Percentiles rank a stretch among this genome's conserved stretches.
These are phyloP conservation scores for Nowickia ferox DNA, from an alignment of 2,888 invertebrate genomes.

Conservation along the genomic window DNA sequence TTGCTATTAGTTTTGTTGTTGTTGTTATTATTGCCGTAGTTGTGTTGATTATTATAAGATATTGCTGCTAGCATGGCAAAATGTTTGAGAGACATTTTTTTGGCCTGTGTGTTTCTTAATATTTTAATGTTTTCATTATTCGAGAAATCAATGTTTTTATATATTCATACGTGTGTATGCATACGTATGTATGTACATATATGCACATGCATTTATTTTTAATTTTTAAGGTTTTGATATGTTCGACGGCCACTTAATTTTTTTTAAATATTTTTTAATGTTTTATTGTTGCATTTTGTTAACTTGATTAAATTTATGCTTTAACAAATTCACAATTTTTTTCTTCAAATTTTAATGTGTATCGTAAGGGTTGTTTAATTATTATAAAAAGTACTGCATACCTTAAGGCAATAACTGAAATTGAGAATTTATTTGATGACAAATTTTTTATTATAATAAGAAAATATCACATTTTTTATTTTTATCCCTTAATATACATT, in stretches of 20 bases:
- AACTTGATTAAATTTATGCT: conserved; percentile 9
- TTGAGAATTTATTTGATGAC: not conserved
- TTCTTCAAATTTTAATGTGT: conserved; percentile 33
- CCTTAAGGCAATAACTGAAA: conserved; percentile 36
- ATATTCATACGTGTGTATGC: conserved; percentile 1
- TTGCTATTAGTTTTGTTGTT: conserved; percentile 58
- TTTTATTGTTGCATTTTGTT: conserved; percentile 40
- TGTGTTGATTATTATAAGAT: conserved; percentile 79
- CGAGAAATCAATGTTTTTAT: conserved; percentile 3
- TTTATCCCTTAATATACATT: too few species aligned
- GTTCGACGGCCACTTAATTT: conserved; percentile 23
- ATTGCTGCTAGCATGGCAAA: conserved; percentile 84
- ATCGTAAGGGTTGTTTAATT: conserved; percentile 11
- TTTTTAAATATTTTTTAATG: not conserved
- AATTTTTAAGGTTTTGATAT: conserved; percentile 24
- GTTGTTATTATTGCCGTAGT: conserved; percentile 72
- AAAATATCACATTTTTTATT: too few species aligned
- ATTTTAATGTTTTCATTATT: conserved; percentile 30
- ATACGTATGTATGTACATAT: not conserved
- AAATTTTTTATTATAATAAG: too few species aligned
- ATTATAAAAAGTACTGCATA: conserved; percentile 38
- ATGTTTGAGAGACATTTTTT: conserved; percentile 87
- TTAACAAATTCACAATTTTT: conserved; percentile 4
- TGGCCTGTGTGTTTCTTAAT: not conserved
- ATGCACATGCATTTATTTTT: not conserved